These are phyloP conservation scores for Microdon myrmicae DNA, from an alignment of 2,888 invertebrate species.

Conservation along the genomic window DNA sequence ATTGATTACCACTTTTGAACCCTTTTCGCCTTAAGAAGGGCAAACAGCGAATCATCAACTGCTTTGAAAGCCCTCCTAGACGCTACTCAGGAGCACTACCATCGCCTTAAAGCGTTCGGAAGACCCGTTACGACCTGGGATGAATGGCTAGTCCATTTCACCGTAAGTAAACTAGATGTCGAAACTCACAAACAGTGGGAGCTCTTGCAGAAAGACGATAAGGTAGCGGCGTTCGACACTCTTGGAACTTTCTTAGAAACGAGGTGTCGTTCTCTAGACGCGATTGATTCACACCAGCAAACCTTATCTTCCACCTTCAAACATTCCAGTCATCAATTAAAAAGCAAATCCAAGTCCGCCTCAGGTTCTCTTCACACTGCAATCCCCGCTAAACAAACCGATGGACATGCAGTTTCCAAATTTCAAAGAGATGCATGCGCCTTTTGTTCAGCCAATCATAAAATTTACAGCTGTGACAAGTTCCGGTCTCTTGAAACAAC, in stretches of 20 bases:
- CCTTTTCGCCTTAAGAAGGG: constrained; percentile 1
- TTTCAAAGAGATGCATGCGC: background rate
- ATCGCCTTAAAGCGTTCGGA: constrained; percentile 6
- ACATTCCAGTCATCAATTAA: background rate
- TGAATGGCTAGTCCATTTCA: constrained; percentile 24
- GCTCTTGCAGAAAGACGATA: constrained; percentile 14
- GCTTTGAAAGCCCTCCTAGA: constrained; percentile 2
- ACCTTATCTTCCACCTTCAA: background rate
- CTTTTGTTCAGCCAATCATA: constrained; percentile 8
- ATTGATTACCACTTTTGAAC: constrained; percentile 21
- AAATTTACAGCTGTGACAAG: constrained; percentile 10
- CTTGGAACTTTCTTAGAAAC: constrained; percentile 8
- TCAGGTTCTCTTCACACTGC: background rate
- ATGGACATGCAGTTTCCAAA: background rate
- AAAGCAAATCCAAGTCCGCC: background rate
- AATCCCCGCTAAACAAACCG: background rate
- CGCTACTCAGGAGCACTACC: constrained; percentile 8
- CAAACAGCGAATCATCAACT: constrained; percentile 1
- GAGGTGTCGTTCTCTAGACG: constrained; percentile 11
- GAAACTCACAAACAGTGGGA: constrained; percentile 33
- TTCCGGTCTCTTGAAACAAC: constrained; percentile 4
- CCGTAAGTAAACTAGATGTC: constrained; percentile 12
- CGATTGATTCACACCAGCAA: background rate
- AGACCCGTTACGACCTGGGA: constrained; percentile 27
- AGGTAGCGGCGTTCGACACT: constrained; percentile 11